A percentile compares a stretch with the other conserved stretches of the same genome.
phyloP scores from a whole-genome alignment of 2,888 invertebrate genomes.

The Alentia gelatinosa region DNA sequence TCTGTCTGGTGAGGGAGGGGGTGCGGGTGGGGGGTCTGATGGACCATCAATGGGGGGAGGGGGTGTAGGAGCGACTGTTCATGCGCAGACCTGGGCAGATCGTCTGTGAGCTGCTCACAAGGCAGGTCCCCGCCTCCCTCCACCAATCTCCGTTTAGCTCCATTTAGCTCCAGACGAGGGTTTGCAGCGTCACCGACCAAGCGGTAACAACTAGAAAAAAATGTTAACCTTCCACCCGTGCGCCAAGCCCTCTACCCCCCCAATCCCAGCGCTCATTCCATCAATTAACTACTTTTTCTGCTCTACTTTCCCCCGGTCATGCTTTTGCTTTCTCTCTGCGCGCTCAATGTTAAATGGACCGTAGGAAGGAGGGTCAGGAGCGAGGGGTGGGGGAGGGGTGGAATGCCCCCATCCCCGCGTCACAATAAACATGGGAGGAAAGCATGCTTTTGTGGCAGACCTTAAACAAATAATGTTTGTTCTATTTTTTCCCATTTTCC shows the following conservation, averaged over 20 bases:
- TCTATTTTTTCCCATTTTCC: too few species aligned
- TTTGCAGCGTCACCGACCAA: background rate
- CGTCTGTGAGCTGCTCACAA: background rate
- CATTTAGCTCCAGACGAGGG: background rate
- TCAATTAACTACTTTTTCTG: background rate
- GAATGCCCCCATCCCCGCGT: background rate
- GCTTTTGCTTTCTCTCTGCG: background rate
- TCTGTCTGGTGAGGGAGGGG: background rate
- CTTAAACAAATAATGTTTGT: background rate
- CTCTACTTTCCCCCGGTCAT: constrained; percentile 26
- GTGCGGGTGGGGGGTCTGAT: background rate
- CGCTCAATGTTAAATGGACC: background rate
- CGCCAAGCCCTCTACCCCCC: background rate
- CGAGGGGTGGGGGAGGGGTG: background rate
- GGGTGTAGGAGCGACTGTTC: background rate
- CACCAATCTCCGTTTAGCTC: background rate
- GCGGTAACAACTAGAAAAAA: background rate
- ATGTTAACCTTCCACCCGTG: background rate
- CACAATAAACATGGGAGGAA: background rate
- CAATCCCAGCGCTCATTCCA: background rate
- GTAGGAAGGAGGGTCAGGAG: background rate
- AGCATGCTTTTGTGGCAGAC: background rate
- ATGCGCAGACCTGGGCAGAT: background rate
- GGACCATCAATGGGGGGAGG: background rate
- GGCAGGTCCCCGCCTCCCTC: background rate